Evolutionary conservation across 1,140 invertebrate species (phyloP).

Genomic region (Nilaparvata lugens): DNA sequence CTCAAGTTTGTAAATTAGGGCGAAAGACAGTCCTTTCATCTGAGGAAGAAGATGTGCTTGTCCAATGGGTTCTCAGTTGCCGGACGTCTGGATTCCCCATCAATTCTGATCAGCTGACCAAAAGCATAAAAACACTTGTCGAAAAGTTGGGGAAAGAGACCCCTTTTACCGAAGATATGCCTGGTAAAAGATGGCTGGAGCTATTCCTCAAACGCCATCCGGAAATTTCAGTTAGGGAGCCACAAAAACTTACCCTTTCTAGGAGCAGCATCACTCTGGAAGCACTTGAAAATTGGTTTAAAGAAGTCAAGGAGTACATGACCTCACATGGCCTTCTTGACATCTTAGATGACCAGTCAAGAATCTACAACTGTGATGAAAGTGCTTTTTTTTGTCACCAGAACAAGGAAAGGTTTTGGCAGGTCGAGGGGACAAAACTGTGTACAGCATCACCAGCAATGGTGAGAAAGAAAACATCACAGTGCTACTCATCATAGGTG

Average conservation of each 20-base stretch:
- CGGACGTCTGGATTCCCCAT: too few relatives aligned
- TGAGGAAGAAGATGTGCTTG: too few relatives aligned
- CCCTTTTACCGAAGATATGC: too few relatives aligned
- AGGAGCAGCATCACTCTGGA: constrained; percentile 24
- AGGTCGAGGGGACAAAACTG: constrained; percentile 3
- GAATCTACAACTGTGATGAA: constrained; percentile 21
- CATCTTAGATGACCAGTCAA: constrained; percentile 19
- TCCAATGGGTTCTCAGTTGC: too few relatives aligned
- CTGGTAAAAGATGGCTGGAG: constrained; percentile 32
- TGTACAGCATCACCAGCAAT: not conserved
- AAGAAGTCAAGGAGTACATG: constrained; percentile 25
- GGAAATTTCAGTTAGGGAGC: not conserved
- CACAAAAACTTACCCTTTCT: constrained; percentile 25
- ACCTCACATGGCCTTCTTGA: constrained; percentile 12
- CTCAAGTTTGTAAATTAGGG: too few relatives aligned
- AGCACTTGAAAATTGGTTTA: constrained; percentile 29
- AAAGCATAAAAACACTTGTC: too few relatives aligned
- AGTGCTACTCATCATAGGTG: constrained; percentile 12
- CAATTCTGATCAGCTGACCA: too few relatives aligned
- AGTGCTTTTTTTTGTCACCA: constrained; percentile 14
- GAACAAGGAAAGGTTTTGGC: constrained; percentile 8
- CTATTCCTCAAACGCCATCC: constrained; percentile 29
- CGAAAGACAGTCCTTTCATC: too few relatives aligned
- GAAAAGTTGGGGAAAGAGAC: too few relatives aligned
- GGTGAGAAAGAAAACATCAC: too few relatives aligned